Conservation (phyloP, 1,140 invertebrate species). For the Drosophila ogumai region DNA sequence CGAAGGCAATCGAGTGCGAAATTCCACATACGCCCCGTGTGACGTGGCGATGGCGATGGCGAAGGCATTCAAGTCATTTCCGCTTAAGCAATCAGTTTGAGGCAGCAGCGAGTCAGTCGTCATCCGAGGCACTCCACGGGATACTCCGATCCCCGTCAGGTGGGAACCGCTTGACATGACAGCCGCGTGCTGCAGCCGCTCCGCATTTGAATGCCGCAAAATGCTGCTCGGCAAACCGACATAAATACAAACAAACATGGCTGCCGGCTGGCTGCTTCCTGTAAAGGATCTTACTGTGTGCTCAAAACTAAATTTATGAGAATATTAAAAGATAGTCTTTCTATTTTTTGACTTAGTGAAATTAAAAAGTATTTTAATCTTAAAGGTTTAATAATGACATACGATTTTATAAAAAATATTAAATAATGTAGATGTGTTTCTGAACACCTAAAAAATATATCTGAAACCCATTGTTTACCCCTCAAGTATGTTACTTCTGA, state of each 20-base stretch:
- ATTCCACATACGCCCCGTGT: constrained; percentile 77
- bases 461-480: neutral
- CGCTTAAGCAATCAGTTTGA: constrained; percentile 76
- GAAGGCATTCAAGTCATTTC: constrained; percentile 81
- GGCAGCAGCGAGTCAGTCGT: constrained; percentile 44
- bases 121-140: constrained; percentile 24
- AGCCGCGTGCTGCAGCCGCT: constrained; percentile 59
- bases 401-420: neutral
- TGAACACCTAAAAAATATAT: no score
- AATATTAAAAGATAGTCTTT: no score
- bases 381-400: neutral
- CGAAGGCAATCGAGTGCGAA: constrained; percentile 75
- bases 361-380: neutral
- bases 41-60: constrained; percentile 56
- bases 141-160: constrained; percentile 15
- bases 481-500: constrained; percentile 7
- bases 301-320: no score
- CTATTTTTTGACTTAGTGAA: neutral
- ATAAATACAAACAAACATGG: constrained; percentile 82
- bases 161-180: constrained; percentile 61
- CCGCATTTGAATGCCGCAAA: constrained; percentile 76
- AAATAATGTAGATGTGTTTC: fast-evolving
- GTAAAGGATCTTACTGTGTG: constrained; percentile 22
- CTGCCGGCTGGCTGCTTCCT: constrained; percentile 61
- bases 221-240: constrained; percentile 75